A percentile compares a stretch with the other conserved stretches of the same genome.
These are phyloP conservation scores for Phodopus roborovskii DNA, from an alignment of 2,113 vertebrate species.

Conservation along the genomic window DNA sequence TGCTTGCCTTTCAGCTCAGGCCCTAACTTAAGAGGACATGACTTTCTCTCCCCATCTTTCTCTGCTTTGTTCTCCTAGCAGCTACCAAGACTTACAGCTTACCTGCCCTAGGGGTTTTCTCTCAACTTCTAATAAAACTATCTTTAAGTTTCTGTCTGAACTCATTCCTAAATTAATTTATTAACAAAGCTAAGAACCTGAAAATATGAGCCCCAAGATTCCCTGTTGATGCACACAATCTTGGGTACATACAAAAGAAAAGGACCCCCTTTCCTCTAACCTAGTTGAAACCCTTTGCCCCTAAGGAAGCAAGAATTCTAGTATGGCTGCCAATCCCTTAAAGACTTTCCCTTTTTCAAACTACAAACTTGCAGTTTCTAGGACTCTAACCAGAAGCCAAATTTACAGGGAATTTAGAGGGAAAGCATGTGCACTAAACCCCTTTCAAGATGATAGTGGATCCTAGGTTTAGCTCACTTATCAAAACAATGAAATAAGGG, in stretches of 20 bases:
- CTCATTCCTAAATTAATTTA: not conserved
- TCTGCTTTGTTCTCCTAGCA: not conserved
- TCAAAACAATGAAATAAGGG: not conserved
- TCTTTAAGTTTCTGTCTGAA: not conserved
- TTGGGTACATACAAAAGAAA: not conserved
- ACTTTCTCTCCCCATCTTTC: not conserved
- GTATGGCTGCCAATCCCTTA: too few relatives aligned
- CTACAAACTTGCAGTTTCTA: not conserved
- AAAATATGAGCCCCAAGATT: not conserved
- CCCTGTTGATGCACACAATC: not conserved
- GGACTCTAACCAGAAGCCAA: not conserved
- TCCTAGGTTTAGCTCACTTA: not conserved
- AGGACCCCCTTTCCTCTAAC: not conserved
- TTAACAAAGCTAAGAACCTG: not conserved
- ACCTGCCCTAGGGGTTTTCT: not conserved
- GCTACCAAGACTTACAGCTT: not conserved
- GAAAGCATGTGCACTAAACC: not conserved
- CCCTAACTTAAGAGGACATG: not conserved
- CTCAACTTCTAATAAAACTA: not conserved
- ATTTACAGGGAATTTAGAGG: not conserved
- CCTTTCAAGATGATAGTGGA: not conserved
- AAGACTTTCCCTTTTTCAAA: too few relatives aligned
- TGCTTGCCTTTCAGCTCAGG: not conserved
- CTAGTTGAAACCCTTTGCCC: not conserved
- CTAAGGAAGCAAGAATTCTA: not conserved